These are phyloP conservation scores for Melipona beecheii DNA, from an alignment of 2,888 invertebrate genomes.

Conservation along the genomic window DNA sequence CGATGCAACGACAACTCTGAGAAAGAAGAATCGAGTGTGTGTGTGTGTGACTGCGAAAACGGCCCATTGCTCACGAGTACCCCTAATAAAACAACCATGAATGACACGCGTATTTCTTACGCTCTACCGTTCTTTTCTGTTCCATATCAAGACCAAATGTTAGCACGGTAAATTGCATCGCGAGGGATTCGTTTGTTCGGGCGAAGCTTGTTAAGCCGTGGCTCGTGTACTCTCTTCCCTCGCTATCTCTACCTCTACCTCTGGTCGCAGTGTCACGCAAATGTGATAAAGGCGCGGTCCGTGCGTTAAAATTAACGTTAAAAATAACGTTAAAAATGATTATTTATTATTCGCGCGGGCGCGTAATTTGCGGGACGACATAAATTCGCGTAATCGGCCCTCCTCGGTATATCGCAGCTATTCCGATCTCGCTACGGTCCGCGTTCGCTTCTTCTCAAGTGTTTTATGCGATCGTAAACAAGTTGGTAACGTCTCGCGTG, in stretches of 20 bases:
- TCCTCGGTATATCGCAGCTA: constrained; percentile 7
- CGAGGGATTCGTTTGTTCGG: constrained; percentile 9
- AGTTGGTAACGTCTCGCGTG: constrained; percentile 53
- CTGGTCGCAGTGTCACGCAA: neutral
- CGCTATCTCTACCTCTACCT: constrained; percentile 39
- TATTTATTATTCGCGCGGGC: constrained; percentile 66
- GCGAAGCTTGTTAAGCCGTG: neutral
- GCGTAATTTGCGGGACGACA: constrained; percentile 61
- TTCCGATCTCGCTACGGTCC: constrained; percentile 5
- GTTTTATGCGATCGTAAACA: constrained; percentile 76
- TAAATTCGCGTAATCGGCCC: constrained; percentile 66
- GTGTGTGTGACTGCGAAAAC: too few relatives aligned
- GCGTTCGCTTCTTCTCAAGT: constrained; percentile 35
- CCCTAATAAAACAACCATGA: neutral
- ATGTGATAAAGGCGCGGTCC: constrained; percentile 35
- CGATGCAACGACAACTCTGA: too few relatives aligned
- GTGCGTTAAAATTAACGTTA: constrained; percentile 49
- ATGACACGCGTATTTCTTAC: neutral
- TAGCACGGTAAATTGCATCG: neutral
- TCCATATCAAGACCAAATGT: neutral
- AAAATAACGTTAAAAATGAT: constrained; percentile 44
- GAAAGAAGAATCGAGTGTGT: too few relatives aligned
- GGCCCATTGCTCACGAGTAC: too few relatives aligned
- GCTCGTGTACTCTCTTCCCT: neutral
- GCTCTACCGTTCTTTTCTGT: too few relatives aligned